These are phyloP conservation scores for Daboia siamensis DNA, from an alignment of 2,113 vertebrate genomes.

Conservation along the genomic window DNA sequence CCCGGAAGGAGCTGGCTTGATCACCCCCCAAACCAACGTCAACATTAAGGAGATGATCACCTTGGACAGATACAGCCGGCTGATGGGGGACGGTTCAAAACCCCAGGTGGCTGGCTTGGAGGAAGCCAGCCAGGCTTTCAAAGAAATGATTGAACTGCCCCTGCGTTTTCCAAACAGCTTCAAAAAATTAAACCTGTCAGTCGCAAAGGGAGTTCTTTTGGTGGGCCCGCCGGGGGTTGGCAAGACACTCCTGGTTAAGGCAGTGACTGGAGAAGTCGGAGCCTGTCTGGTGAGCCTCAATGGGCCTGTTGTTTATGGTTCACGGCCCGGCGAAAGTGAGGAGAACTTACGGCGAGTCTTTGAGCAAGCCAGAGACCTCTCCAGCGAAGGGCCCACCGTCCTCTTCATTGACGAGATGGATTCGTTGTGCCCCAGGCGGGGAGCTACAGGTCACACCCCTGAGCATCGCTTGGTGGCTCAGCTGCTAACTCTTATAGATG, in stretches of 20 bases:
- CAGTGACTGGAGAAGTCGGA: constrained; percentile 75
- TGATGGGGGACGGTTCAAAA: constrained; percentile 12
- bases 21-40: constrained; percentile 77
- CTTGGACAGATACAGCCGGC: constrained; percentile 55
- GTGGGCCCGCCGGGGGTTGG: constrained; percentile 89
- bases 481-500: constrained; percentile 89
- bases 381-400: constrained; percentile 77
- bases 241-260: constrained; percentile 83
- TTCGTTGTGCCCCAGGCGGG: constrained; percentile 84
- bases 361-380: constrained; percentile 70
- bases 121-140: constrained; percentile 68
- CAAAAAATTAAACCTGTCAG: constrained; percentile 73
- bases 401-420: constrained; percentile 94
- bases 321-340: constrained; percentile 90
- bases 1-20: constrained; percentile 64
- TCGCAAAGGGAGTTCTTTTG: constrained; percentile 83
- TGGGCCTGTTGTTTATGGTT: constrained; percentile 82
- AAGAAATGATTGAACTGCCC: constrained; percentile 80
- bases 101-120: constrained; percentile 73
- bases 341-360: constrained; percentile 83
- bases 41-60: constrained; percentile 66
- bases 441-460: constrained; percentile 60
- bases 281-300: constrained; percentile 78
- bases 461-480: constrained; percentile 90
- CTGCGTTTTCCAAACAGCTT: constrained; percentile 79